Evolutionary conservation across 2,113 vertebrate species (phyloP).

Genomic region (Fulmarus glacialis): DNA sequence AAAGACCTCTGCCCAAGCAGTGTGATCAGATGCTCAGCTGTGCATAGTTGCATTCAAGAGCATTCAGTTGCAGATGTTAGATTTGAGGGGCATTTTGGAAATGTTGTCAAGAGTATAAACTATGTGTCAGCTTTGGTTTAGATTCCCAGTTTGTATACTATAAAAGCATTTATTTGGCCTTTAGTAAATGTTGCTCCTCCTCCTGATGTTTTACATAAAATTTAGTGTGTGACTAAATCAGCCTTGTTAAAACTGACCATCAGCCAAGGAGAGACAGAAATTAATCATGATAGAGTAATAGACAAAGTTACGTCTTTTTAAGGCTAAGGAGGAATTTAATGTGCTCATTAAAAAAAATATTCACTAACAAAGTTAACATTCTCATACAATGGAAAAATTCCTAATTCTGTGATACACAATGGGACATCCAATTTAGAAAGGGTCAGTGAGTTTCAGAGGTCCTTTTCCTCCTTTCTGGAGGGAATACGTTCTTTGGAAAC

Average conservation of each 20-base stretch:
- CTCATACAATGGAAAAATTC: conserved; percentile 30
- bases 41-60: neutral
- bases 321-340: neutral
- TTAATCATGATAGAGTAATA: neutral
- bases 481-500: conserved; percentile 54
- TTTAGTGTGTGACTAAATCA: neutral
- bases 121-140: neutral
- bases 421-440: conserved; percentile 50
- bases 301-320: neutral
- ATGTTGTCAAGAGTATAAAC: neutral
- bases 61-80: neutral
- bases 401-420: conserved; percentile 1
- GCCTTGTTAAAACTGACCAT: neutral
- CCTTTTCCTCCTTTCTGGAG: conserved; percentile 28
- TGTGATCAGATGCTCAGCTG: neutral
- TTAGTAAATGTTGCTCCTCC: neutral
- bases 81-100: neutral
- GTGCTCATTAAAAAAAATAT: conserved; percentile 32
- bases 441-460: conserved; percentile 65
- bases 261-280: neutral
- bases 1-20: neutral
- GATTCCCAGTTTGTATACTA: neutral
- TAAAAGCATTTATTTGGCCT: neutral
- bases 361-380: conserved; percentile 45
- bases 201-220: neutral